A percentile compares a stretch with the other conserved stretches of the same genome.
phyloP scores from a whole-genome alignment of 2,113 vertebrate genomes.

The Zosterops lateralis region DNA sequence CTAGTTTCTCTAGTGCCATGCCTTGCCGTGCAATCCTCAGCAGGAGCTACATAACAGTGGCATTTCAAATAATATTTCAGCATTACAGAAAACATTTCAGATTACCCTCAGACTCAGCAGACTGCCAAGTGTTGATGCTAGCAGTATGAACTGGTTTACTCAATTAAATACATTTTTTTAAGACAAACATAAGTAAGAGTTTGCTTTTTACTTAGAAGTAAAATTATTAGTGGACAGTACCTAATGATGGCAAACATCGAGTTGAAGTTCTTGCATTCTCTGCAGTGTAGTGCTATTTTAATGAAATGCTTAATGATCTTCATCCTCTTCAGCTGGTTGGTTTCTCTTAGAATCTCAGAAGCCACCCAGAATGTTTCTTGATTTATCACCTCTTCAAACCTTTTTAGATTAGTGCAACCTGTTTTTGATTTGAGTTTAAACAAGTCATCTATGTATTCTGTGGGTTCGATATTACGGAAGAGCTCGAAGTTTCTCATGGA shows the following conservation, averaged over 20 bases:
- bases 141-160: background rate
- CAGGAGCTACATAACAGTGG: background rate
- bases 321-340: slow-evolving; percentile 96
- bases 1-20: background rate
- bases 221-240: slow-evolving; percentile 62
- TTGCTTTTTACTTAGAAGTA: background rate
- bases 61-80: background rate
- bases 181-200: background rate
- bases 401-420: slow-evolving; percentile 89
- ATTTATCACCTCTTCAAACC: slow-evolving; percentile 97
- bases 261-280: slow-evolving; percentile 99
- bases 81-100: background rate
- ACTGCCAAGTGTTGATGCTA: background rate
- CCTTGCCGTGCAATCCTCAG: background rate
- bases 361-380: slow-evolving; percentile 99
- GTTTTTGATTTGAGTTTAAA: slow-evolving; percentile 90
- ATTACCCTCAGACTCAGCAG: background rate
- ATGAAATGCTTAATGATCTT: slow-evolving; percentile 98
- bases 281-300: slow-evolving; percentile 97
- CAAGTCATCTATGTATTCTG: slow-evolving; percentile 95
- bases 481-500: slow-evolving; percentile 96
- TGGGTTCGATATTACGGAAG: slow-evolving; percentile 96
- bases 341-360: slow-evolving; percentile 91
- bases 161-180: background rate
- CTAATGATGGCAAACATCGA: slow-evolving; percentile 99